Base-by-base conservation (phyloP, 2,888 invertebrate species). In the Scaptomyza flava region DNA sequence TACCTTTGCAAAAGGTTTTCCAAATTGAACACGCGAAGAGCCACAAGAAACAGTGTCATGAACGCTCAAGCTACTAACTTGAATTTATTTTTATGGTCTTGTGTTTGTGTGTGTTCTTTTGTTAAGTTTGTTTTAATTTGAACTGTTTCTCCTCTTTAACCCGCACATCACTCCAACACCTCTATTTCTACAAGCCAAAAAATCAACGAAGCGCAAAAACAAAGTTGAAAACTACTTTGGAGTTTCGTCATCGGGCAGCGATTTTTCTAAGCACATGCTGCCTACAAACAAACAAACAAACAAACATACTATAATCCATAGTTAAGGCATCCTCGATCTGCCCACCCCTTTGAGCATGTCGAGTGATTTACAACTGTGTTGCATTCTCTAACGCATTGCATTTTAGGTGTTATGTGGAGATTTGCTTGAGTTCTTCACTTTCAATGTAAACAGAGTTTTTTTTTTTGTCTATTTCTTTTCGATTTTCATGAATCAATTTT, bases 191-290 rank as follows among this genome's bases (percentile, higher is more conserved):
- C 82, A 76, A 81, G 70, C 62, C 17, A n/a, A 41, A 34, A 36
- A 72, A 47, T 73, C 90, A 90, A 60, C 90, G 81, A 87, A 89
- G 89, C 90, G 89, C 87, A 82, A 90, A 89, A 84, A 23, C 4
- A 81, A 81, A 81, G 81, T 76, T 82, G 79, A 91, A 91, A 90
- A 76, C 41, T 79, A 80, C 79, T 75, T 62, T 33, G 58, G 58
- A 77, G 81, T 90, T 90, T 90, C 90, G 80, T 90, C 87, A 90
- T 82, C 79, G 65, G 63, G 17, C 67, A 62, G 58, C 71, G 62
- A 72, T 75, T 66, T 66, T 69, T 62, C 14, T 27, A 27, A 27
- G 27, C 27, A 27, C 27, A 27, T 4, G 17, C 17, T 23, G 43
- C 27, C 36, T 50, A 56, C 56, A 46, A 14, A 38, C 14, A 36